Percentiles rank a stretch among this genome's conserved stretches.
Conservation (phyloP, 2,888 invertebrate genomes). For the Rhingia campestris region DNA sequence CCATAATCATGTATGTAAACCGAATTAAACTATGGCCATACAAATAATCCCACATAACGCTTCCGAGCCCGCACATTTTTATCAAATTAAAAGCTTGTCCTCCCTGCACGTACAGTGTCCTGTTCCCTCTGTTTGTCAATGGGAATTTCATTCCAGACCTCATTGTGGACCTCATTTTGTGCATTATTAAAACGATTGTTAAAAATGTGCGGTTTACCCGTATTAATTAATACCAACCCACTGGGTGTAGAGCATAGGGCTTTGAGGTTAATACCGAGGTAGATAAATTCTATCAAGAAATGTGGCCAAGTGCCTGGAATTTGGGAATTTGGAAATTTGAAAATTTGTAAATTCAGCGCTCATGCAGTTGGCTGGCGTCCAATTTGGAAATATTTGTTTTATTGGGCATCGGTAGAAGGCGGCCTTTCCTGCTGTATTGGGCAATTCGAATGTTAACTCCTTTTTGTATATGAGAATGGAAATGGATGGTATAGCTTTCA, state of each 20-base stretch:
- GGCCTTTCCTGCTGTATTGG: background rate
- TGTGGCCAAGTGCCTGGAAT: background rate
- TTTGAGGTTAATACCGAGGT: too few relatives aligned
- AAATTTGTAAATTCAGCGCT: slow-evolving; percentile 1
- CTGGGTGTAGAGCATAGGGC: too few relatives aligned
- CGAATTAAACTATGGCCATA: slow-evolving; percentile 22
- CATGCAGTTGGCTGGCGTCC: slow-evolving; percentile 21
- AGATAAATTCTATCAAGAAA: slow-evolving; percentile 6
- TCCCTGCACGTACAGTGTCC: slow-evolving; percentile 13
- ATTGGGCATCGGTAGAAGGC: slow-evolving; percentile 8
- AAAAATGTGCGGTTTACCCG: slow-evolving; percentile 41
- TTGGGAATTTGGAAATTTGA: too few relatives aligned
- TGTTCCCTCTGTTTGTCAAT: slow-evolving; percentile 2
- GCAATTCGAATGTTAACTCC: slow-evolving; percentile 42
- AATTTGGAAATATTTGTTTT: slow-evolving; percentile 49
- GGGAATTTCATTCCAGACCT: slow-evolving; percentile 4
- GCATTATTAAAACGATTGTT: slow-evolving; percentile 36
- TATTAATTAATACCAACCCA: slow-evolving; percentile 12
- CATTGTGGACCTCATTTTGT: slow-evolving; percentile 13
- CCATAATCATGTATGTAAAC: slow-evolving; percentile 37
- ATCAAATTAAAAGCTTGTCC: slow-evolving; percentile 36
- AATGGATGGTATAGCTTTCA: slow-evolving; percentile 24
- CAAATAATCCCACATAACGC: slow-evolving; percentile 31
- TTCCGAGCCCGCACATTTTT: slow-evolving; percentile 1
- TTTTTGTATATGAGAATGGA: background rate